A percentile compares a stretch with the other conserved stretches of the same genome.
Conservation (phyloP, 2,888 invertebrate genomes). For the Emmelina monodactyla region DNA sequence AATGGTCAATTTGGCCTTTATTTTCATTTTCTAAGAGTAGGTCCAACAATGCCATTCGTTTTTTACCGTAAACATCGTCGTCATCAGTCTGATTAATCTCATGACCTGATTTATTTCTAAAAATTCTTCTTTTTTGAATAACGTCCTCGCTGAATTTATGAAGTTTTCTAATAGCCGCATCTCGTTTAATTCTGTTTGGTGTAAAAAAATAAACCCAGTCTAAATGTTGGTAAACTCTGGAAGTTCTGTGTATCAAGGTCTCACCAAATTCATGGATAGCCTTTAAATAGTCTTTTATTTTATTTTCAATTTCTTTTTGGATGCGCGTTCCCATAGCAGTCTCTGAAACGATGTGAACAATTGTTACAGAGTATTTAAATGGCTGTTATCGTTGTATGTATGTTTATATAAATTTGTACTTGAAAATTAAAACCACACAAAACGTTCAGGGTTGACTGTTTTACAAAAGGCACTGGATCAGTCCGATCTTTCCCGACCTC, state of each 20-base stretch:
- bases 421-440: constrained; percentile 18
- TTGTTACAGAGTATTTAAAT: no score
- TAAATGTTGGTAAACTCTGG: constrained; percentile 5
- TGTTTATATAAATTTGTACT: background rate
- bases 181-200: constrained; percentile 1
- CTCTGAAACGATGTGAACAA: constrained; percentile 17
- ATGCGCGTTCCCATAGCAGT: constrained; percentile 63
- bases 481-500: constrained; percentile 21
- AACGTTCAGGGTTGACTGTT: constrained; percentile 21
- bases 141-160: constrained; percentile 52
- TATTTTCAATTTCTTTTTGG: constrained; percentile 20
- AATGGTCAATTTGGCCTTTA: constrained; percentile 55
- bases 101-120: constrained; percentile 34
- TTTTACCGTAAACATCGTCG: constrained; percentile 4
- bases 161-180: constrained; percentile 33
- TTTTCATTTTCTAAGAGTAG: constrained; percentile 60
- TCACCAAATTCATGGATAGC: constrained; percentile 32
- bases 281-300: constrained; percentile 34
- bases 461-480: constrained; percentile 46
- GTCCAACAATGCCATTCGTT: constrained; percentile 63
- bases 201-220: constrained; percentile 6
- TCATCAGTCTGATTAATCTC: constrained; percentile 2
- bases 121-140: constrained; percentile 27
- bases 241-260: constrained; percentile 2
- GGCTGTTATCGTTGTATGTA: no score